phyloP scores from a whole-genome alignment of 2,113 vertebrate species.

The Cephalophus harveyi region DNA sequence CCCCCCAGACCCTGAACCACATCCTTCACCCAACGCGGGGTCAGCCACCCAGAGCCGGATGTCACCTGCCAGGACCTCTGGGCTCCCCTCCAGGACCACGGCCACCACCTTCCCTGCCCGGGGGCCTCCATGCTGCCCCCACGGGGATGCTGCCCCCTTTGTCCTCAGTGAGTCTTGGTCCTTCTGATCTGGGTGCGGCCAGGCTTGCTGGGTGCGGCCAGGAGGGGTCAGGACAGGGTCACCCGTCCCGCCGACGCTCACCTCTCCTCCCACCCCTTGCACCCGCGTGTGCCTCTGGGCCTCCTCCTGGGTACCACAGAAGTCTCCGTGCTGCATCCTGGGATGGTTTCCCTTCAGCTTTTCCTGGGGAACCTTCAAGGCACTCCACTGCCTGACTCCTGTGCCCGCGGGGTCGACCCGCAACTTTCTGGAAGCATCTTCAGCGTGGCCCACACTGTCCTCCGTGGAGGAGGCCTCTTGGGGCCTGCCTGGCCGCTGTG shows the following conservation, averaged over 20 bases:
- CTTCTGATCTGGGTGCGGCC: rapidly evolving
- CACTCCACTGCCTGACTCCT: no score
- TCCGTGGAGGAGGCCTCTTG: neutral
- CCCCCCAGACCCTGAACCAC: no score
- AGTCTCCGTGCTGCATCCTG: rapidly evolving
- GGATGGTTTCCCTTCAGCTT: no score
- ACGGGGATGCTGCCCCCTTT: rapidly evolving
- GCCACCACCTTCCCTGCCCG: rapidly evolving
- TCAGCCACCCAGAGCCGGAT: neutral
- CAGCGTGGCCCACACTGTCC: neutral
- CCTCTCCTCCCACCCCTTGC: neutral
- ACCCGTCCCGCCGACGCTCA: rapidly evolving
- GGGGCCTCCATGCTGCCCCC: no score
- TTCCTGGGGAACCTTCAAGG: neutral
- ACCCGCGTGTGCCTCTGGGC: rapidly evolving
- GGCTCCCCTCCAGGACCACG: rapidly evolving
- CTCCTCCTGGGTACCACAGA: rapidly evolving
- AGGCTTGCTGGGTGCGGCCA: rapidly evolving
- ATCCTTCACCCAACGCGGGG: rapidly evolving
- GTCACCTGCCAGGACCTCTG: neutral
- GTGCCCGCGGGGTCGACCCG: no score
- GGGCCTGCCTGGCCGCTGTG: rapidly evolving
- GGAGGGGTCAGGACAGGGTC: neutral
- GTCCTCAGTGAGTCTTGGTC: neutral
- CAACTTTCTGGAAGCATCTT: neutral